A percentile compares a stretch with the other conserved stretches of the same genome.
Evolutionary conservation across 2,797 vertebrate genomes (phyloP).

Genomic region (Denticeps clupeoides): DNA sequence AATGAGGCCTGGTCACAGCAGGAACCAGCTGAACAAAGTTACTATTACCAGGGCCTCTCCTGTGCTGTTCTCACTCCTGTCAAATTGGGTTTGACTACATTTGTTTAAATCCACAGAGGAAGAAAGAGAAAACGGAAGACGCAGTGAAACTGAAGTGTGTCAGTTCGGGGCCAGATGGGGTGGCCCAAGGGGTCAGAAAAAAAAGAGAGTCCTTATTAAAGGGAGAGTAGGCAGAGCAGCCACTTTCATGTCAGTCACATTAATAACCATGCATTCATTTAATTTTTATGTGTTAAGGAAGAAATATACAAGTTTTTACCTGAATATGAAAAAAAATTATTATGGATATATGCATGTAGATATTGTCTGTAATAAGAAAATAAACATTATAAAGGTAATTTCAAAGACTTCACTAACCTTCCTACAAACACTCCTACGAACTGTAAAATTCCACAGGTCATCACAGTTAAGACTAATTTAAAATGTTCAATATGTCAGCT

Average conservation of each 20-base stretch:
- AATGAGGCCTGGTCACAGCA: constrained; percentile 69
- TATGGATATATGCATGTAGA: no score
- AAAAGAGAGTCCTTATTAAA: constrained; percentile 47
- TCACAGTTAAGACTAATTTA: no score
- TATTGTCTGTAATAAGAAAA: no score
- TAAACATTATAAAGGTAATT: no score
- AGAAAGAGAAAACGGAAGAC: constrained; percentile 50
- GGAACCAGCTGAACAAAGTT: constrained; percentile 78
- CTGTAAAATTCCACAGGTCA: no score
- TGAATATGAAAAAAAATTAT: no score
- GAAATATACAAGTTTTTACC: no score
- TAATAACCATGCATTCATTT: no score
- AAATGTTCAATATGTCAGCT: no score
- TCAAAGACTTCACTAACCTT: no score
- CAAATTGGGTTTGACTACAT: constrained; percentile 77
- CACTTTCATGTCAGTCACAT: constrained; percentile 41
- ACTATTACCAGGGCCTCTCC: constrained; percentile 62
- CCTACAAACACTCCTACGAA: no score
- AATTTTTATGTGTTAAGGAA: no score
- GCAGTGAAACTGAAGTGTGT: constrained; percentile 64
- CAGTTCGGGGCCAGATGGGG: constrained; percentile 62
- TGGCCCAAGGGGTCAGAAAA: constrained; percentile 44
- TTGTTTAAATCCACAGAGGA: constrained; percentile 69
- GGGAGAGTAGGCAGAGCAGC: constrained; percentile 18
- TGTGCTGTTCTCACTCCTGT: constrained; percentile 63